Percentiles rank a stretch among this genome's conserved stretches.
These are phyloP conservation scores for Cettia cetti DNA, from an alignment of 2,113 vertebrate species.

Conservation along the genomic window DNA sequence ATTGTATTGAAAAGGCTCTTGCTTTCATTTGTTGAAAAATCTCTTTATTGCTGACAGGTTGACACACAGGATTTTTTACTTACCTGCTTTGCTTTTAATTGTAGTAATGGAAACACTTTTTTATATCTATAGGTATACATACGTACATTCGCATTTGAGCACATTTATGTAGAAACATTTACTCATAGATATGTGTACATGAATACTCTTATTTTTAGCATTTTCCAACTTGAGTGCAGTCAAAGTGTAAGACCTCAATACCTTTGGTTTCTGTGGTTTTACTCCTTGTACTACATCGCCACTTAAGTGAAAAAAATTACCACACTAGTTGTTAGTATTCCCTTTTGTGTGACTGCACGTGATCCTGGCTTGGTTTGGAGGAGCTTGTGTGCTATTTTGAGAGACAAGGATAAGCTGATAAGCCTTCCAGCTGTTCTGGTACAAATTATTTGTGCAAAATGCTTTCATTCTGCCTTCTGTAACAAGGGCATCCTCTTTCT, in stretches of 20 bases:
- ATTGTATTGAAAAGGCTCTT: not conserved
- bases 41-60: not conserved
- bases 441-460: conserved; percentile 23
- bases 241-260: not conserved
- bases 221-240: not conserved
- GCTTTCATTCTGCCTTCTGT: not conserved
- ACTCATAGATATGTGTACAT: too few relatives aligned
- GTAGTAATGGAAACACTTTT: not conserved
- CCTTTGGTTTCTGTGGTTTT: not conserved
- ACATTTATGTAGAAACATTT: not conserved
- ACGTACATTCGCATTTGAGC: rapidly evolving
- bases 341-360: not conserved
- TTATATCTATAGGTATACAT: not conserved
- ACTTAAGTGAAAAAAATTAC: not conserved
- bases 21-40: not conserved
- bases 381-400: not conserved
- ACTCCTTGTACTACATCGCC: not conserved
- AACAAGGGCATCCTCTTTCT: not conserved
- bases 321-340: not conserved
- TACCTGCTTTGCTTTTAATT: not conserved
- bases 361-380: not conserved
- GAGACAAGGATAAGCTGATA: not conserved
- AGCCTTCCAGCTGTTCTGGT: not conserved
- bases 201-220: not conserved
- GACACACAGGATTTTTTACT: not conserved